Evolutionary conservation across 2,888 invertebrate species (phyloP).

Genomic region (Graphium colonna): DNA sequence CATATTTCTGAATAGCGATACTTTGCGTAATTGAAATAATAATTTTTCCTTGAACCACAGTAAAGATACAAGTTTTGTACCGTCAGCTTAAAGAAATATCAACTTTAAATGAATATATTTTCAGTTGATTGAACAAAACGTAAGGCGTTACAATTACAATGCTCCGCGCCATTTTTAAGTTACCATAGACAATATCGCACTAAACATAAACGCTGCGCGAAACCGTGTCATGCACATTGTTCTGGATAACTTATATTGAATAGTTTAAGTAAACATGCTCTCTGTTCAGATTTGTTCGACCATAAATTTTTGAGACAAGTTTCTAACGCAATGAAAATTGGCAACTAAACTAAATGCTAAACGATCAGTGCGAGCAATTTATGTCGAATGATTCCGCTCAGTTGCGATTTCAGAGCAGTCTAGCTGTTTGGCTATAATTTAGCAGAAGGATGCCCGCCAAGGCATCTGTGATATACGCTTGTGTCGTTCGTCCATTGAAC

Average conservation of each 20-base stretch:
- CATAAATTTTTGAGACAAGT: background rate
- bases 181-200: background rate
- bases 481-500: slow-evolving; percentile 69
- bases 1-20: background rate
- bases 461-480: slow-evolving; percentile 70
- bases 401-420: slow-evolving; percentile 32
- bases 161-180: background rate
- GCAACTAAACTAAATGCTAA: background rate
- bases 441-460: slow-evolving; percentile 50
- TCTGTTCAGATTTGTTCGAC: slow-evolving; percentile 32
- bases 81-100: no score
- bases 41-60: no score
- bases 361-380: background rate
- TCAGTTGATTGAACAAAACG: no score
- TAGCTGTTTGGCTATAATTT: slow-evolving; percentile 50
- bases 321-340: background rate
- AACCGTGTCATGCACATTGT: slow-evolving; percentile 48
- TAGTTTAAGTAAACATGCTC: slow-evolving; percentile 56
- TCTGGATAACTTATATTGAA: slow-evolving; percentile 78
- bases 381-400: slow-evolving; percentile 12
- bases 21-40: background rate
- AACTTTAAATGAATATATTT: no score
- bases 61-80: no score
- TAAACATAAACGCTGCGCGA: slow-evolving; percentile 16
- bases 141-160: background rate